phyloP scores from a whole-genome alignment of 2,113 vertebrate genomes.

The Rhinoptilus africanus region DNA sequence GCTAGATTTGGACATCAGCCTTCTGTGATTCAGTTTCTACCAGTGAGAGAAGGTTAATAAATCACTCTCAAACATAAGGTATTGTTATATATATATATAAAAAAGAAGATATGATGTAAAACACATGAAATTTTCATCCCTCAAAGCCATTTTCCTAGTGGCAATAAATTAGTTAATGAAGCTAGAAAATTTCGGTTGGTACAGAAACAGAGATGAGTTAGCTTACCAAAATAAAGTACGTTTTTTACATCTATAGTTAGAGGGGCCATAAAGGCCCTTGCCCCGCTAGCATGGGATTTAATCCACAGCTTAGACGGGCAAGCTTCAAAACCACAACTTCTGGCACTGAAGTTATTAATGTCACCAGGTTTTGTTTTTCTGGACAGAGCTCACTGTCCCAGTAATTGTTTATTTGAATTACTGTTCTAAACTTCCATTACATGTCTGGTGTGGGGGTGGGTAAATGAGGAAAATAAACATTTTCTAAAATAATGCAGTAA shows the following conservation, averaged over 20 bases:
- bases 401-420: background rate
- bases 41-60: background rate
- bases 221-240: background rate
- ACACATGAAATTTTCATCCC: background rate
- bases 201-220: background rate
- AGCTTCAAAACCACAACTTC: background rate
- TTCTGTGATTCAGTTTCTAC: background rate
- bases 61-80: background rate
- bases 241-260: background rate
- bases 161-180: background rate
- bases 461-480: background rate
- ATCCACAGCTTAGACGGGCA: fast-evolving
- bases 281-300: background rate
- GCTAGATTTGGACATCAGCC: background rate
- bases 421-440: background rate
- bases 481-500: background rate
- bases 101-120: background rate
- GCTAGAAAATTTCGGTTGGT: background rate
- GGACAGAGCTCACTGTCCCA: background rate
- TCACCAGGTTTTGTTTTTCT: background rate
- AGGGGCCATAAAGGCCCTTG: background rate
- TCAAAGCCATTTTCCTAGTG: slow-evolving; percentile 12
- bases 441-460: background rate
- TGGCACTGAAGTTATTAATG: background rate
- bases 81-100: background rate